phyloP scores from a whole-genome alignment of 2,797 vertebrate genomes.

The Ctenosaura bakeri region DNA sequence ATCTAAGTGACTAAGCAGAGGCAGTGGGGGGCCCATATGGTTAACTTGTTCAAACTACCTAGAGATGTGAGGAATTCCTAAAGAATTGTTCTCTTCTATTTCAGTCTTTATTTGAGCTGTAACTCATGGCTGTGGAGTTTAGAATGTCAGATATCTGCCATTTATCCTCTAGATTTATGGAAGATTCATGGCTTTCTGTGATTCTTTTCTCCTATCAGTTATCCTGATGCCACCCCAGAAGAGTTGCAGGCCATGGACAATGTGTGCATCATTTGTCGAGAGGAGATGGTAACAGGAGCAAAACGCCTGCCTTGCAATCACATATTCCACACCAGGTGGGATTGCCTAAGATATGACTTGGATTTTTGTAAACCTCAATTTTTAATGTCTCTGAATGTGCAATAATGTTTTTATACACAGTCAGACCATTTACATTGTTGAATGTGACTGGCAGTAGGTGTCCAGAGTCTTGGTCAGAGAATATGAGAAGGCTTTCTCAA shows the following conservation, averaged over 20 bases:
- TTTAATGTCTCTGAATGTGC: too few relatives aligned
- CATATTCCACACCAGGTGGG: conserved; percentile 97
- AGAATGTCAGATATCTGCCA: neutral
- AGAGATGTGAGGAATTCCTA: neutral
- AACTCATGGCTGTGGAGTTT: neutral
- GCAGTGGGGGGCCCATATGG: neutral
- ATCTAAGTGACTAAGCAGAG: neutral
- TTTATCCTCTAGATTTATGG: neutral
- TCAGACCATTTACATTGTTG: too few relatives aligned
- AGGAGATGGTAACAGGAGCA: conserved; percentile 97
- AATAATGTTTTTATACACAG: too few relatives aligned
- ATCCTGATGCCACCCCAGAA: conserved; percentile 94
- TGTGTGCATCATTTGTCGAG: conserved; percentile 96
- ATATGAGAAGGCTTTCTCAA: neutral
- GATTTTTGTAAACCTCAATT: too few relatives aligned
- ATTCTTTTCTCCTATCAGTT: conserved; percentile 78
- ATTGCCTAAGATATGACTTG: neutral
- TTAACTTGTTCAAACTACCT: neutral
- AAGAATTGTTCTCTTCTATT: neutral
- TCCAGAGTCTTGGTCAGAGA: neutral
- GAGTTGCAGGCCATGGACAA: conserved; percentile 94
- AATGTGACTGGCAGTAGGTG: neutral
- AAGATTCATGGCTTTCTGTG: neutral
- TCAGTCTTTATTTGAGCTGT: neutral
- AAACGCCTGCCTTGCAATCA: conserved; percentile 97